Evolutionary conservation across 2,888 invertebrate genomes (phyloP).

Genomic region (Nowickia ferox): DNA sequence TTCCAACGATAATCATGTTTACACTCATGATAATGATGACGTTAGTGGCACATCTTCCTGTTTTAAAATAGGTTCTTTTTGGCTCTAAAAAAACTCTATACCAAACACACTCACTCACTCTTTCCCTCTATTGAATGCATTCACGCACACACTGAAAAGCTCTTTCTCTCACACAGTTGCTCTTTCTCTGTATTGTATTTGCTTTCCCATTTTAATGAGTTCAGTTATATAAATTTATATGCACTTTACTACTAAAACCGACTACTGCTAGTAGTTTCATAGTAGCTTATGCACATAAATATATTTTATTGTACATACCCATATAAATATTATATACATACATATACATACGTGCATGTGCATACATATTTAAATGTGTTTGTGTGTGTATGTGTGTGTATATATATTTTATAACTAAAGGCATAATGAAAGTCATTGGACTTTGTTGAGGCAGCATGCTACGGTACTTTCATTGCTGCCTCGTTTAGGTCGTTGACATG

Average conservation of each 20-base stretch:
- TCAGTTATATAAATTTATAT: slow-evolving; percentile 61
- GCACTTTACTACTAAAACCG: slow-evolving; percentile 58
- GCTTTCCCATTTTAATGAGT: slow-evolving; percentile 59
- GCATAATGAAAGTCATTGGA: slow-evolving; percentile 75
- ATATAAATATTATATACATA: too few relatives aligned
- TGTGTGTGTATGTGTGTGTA: background rate
- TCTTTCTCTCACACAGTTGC: slow-evolving; percentile 48
- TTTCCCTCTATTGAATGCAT: slow-evolving; percentile 17
- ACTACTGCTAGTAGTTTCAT: slow-evolving; percentile 49
- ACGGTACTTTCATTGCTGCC: slow-evolving; percentile 75
- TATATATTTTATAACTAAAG: slow-evolving; percentile 55
- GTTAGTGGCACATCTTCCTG: slow-evolving; percentile 68
- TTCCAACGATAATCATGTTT: slow-evolving; percentile 50
- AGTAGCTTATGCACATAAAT: slow-evolving; percentile 27
- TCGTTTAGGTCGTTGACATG: slow-evolving; percentile 69
- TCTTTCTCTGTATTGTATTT: slow-evolving; percentile 27
- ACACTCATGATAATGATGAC: slow-evolving; percentile 42
- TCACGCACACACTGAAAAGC: background rate
- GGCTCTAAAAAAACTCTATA: slow-evolving; percentile 53
- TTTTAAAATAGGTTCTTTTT: slow-evolving; percentile 68
- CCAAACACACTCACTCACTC: slow-evolving; percentile 14
- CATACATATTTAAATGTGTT: slow-evolving; percentile 1
- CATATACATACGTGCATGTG: background rate
- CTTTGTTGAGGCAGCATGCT: slow-evolving; percentile 70
- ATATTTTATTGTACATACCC: background rate